phyloP scores from a whole-genome alignment of 2,888 invertebrate species.

The Plebejus anna region DNA sequence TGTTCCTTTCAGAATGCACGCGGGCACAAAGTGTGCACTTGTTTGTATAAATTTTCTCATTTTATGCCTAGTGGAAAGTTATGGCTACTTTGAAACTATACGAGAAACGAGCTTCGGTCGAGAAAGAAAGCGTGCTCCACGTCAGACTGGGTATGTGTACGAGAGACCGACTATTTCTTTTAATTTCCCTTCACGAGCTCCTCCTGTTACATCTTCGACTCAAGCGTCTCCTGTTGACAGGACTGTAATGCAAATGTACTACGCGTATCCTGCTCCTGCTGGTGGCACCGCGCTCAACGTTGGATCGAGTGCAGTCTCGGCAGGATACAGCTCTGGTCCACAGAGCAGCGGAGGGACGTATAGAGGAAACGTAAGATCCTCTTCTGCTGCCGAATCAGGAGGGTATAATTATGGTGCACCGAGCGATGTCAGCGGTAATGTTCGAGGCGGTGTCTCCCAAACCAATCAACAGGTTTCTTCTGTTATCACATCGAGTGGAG shows the following conservation, averaged over 20 bases:
- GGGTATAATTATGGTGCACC: conserved; percentile 29
- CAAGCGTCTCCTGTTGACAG: conserved; percentile 64
- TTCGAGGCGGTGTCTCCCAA: conserved; percentile 1
- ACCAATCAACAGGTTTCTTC: conserved; percentile 8
- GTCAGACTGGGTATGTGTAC: conserved; percentile 72
- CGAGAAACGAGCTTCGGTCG: conserved; percentile 31
- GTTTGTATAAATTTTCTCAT: conserved; percentile 38
- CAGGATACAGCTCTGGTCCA: conserved; percentile 49
- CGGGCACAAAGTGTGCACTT: conserved; percentile 39
- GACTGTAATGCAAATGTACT: conserved; percentile 66
- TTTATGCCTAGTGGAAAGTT: conserved; percentile 36
- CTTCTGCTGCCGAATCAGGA: not conserved
- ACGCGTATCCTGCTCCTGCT: conserved; percentile 63
- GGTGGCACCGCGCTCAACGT: conserved; percentile 48
- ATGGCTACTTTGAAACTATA: conserved; percentile 21
- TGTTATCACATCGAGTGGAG: not conserved
- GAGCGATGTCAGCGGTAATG: not conserved
- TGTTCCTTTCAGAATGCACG: conserved; percentile 45
- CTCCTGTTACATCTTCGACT: conserved; percentile 55
- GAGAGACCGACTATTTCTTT: conserved; percentile 65
- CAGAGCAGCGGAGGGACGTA: conserved; percentile 31
- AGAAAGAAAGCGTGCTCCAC: conserved; percentile 48
- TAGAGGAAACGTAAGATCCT: conserved; percentile 16
- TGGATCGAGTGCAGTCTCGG: conserved; percentile 40
- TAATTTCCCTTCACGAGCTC: conserved; percentile 56